Evolutionary conservation across 2,113 vertebrate genomes (phyloP).

Genomic region (Charadrius vociferus): DNA sequence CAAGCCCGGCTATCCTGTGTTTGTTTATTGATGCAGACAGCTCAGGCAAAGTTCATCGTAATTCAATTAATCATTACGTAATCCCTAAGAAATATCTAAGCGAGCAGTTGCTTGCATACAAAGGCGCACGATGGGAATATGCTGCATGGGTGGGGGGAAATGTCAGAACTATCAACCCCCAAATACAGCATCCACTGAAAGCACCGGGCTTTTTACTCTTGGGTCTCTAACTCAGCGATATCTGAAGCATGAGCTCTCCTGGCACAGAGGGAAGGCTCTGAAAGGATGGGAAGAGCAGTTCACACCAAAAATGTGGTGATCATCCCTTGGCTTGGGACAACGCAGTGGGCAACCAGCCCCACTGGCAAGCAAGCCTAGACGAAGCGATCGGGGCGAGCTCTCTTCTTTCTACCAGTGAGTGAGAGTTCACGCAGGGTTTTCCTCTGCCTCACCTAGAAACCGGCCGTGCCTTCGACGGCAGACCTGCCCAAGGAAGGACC

Average conservation of each 20-base stretch:
- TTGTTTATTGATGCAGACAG: neutral
- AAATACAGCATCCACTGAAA: neutral
- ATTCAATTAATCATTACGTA: neutral
- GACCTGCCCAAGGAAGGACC: neutral
- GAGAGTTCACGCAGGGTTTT: neutral
- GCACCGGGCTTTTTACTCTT: neutral
- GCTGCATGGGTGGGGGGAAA: too few species aligned
- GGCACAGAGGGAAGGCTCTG: neutral
- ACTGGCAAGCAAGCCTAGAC: neutral
- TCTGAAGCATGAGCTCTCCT: neutral
- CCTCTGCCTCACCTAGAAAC: slow-evolving; percentile 9
- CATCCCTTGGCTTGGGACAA: neutral
- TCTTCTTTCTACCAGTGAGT: neutral
- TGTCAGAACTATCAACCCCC: neutral
- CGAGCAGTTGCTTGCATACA: neutral
- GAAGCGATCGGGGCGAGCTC: accelerated
- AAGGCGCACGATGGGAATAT: neutral
- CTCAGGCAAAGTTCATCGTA: neutral
- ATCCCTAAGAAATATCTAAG: neutral
- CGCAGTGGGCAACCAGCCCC: neutral
- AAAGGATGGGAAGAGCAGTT: neutral
- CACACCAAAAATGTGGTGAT: neutral
- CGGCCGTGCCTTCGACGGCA: neutral
- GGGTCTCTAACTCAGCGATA: accelerated
- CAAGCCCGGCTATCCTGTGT: neutral